Evolutionary conservation across 2,113 vertebrate species (phyloP).

Genomic region (Crotalus horridus): DNA sequence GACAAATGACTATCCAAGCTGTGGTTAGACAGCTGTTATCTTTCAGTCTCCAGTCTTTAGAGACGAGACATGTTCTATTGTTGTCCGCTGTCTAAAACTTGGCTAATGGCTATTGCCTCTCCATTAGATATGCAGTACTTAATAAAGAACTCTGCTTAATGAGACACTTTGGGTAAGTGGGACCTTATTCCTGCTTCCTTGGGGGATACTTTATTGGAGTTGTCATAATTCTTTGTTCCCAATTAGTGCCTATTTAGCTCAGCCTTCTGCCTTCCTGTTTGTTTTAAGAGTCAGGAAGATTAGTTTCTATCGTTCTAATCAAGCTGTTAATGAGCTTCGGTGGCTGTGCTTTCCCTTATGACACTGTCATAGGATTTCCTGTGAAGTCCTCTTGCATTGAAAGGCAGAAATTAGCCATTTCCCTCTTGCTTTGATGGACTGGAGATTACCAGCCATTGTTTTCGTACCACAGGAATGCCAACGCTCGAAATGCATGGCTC

Average conservation of each 20-base stretch:
- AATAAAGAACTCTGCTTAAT: slow-evolving; percentile 1
- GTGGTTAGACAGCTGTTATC: background rate
- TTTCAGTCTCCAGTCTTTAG: background rate
- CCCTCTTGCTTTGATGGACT: background rate
- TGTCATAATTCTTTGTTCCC: slow-evolving; percentile 25
- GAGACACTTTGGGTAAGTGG: background rate
- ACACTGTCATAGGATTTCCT: background rate
- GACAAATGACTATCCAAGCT: too few relatives aligned
- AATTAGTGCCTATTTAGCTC: slow-evolving; percentile 26
- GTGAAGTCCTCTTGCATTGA: background rate
- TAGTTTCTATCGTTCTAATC: slow-evolving; percentile 26
- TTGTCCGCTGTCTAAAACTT: background rate
- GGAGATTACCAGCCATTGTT: background rate
- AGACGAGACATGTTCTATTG: background rate
- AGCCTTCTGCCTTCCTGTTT: slow-evolving; percentile 7
- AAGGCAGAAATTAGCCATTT: background rate
- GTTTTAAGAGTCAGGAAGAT: slow-evolving; percentile 18
- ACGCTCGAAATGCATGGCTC: background rate
- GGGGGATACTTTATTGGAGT: background rate
- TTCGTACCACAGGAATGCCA: background rate
- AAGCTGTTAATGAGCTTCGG: slow-evolving; percentile 21
- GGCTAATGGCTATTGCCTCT: background rate
- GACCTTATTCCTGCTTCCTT: slow-evolving; percentile 1
- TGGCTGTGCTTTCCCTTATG: slow-evolving; percentile 1
- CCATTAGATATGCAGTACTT: background rate